Evolutionary conservation across 2,113 vertebrate genomes (phyloP).

Genomic region (Danio rerio): DNA sequence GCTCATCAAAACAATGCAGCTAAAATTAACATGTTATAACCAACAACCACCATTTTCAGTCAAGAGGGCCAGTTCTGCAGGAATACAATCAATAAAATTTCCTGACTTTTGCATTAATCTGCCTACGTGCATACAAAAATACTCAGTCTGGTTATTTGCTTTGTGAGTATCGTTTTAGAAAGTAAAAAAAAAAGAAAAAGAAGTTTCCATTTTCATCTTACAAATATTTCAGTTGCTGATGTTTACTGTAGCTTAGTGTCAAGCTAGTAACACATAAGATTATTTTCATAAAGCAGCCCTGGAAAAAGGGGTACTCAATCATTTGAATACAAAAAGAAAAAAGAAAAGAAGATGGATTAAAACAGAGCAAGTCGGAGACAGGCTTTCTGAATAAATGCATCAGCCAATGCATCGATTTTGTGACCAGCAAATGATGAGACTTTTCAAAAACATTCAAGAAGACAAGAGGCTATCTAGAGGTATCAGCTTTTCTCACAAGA

Average conservation of each 20-base stretch:
- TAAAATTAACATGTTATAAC: slow-evolving; percentile 6
- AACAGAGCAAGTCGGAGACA: background rate
- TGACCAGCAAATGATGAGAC: slow-evolving; percentile 18
- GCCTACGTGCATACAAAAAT: slow-evolving; percentile 47
- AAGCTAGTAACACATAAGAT: background rate
- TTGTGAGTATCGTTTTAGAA: background rate
- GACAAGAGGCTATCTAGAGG: slow-evolving; percentile 21
- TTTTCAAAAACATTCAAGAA: slow-evolving; percentile 34
- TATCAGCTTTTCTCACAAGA: background rate
- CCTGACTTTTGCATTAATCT: slow-evolving; percentile 12
- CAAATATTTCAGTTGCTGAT: slow-evolving; percentile 5
- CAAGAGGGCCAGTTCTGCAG: background rate
- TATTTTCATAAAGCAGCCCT: slow-evolving; percentile 20
- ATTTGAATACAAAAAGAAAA: slow-evolving; percentile 28
- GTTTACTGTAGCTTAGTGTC: background rate
- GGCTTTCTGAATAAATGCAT: slow-evolving; percentile 13
- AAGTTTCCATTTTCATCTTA: background rate
- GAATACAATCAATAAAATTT: slow-evolving; percentile 8
- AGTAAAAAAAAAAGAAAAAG: background rate
- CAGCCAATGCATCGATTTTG: background rate
- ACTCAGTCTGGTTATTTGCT: background rate
- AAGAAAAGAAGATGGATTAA: slow-evolving; percentile 11
- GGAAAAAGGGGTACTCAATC: slow-evolving; percentile 38
- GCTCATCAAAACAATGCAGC: background rate
- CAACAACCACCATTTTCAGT: background rate